Percentiles rank a stretch among this genome's conserved stretches.
Evolutionary conservation across 2,888 invertebrate genomes (phyloP).

Genomic region (Orchesellides sinensis): DNA sequence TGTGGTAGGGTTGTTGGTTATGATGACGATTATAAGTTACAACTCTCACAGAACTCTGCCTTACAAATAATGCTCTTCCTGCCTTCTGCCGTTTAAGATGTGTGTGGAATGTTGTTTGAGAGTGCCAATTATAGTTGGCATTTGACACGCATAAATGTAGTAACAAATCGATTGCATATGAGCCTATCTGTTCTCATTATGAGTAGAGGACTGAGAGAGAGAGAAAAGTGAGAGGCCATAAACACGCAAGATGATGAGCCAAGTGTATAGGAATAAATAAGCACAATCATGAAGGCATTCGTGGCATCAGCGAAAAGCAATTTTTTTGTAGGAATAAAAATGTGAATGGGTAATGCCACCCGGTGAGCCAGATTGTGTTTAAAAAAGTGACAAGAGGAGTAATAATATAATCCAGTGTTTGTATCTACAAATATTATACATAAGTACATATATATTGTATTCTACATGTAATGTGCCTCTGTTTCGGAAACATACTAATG

Average conservation of each 20-base stretch:
- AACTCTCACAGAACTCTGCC: constrained; percentile 12
- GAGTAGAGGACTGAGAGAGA: constrained; percentile 15
- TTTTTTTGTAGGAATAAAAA: constrained; percentile 15
- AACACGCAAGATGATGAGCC: constrained; percentile 50
- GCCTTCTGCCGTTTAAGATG: constrained; percentile 64
- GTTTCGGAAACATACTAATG: too few relatives aligned
- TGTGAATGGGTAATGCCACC: constrained; percentile 46
- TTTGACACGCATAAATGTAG: constrained; percentile 75
- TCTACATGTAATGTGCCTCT: too few relatives aligned
- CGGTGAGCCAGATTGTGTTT: constrained; percentile 29
- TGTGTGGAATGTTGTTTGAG: constrained; percentile 68
- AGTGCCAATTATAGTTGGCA: constrained; percentile 75
- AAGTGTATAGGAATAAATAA: constrained; percentile 58
- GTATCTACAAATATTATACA: too few relatives aligned
- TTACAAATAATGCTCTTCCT: constrained; percentile 48
- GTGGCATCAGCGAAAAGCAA: constrained; percentile 36
- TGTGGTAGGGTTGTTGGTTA: constrained; percentile 47
- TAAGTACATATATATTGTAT: too few relatives aligned
- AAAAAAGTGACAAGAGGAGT: neutral
- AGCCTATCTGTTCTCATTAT: constrained; percentile 67
- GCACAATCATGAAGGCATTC: constrained; percentile 42
- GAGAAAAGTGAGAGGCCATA: neutral
- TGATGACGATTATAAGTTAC: constrained; percentile 49
- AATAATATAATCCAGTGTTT: constrained; percentile 8
- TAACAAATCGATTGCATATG: constrained; percentile 75